Conservation (phyloP, 2,888 invertebrate genomes). For the Drosophila pegasa region DNA sequence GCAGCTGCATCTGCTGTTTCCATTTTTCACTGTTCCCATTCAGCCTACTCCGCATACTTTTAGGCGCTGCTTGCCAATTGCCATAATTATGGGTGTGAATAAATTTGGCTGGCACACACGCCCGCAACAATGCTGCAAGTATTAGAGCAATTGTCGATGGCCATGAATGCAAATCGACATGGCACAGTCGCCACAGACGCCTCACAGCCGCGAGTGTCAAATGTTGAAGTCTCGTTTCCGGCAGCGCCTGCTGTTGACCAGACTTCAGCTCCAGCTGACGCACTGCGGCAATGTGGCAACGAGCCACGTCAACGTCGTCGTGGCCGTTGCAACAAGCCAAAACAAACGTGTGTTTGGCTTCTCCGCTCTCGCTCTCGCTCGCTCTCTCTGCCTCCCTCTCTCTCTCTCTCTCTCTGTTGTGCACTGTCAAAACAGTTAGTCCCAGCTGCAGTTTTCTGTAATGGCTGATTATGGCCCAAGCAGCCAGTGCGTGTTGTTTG, state of each 20-base stretch:
- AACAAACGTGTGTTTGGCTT: conserved; percentile 43
- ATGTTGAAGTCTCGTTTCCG: conserved; percentile 46
- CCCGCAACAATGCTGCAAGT: conserved; percentile 51
- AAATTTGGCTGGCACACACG: conserved; percentile 15
- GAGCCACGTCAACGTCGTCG: conserved; percentile 29
- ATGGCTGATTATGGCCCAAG: conserved; percentile 59
- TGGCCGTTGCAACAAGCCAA: conserved; percentile 39
- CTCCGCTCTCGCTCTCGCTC: neutral
- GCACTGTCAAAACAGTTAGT: conserved; percentile 54
- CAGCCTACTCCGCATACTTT: conserved; percentile 39
- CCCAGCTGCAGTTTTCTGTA: conserved; percentile 57
- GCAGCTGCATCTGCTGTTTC: conserved; percentile 44
- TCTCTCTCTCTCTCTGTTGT: conserved; percentile 5
- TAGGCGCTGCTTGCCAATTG: conserved; percentile 60
- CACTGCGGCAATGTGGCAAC: conserved; percentile 60
- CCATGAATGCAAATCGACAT: conserved; percentile 64
- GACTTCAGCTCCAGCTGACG: conserved; percentile 59
- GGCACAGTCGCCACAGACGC: conserved; percentile 2
- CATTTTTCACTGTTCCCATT: conserved; percentile 38
- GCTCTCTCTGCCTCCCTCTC: neutral
- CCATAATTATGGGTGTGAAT: conserved; percentile 69
- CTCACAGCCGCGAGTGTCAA: conserved; percentile 50
- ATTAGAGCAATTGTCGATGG: conserved; percentile 74
- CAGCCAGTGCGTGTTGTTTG: conserved; percentile 38
- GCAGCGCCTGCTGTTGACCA: conserved; percentile 41